Evolutionary conservation across 2,888 invertebrate genomes (phyloP).

Genomic region (Hipparchia sbordonii): DNA sequence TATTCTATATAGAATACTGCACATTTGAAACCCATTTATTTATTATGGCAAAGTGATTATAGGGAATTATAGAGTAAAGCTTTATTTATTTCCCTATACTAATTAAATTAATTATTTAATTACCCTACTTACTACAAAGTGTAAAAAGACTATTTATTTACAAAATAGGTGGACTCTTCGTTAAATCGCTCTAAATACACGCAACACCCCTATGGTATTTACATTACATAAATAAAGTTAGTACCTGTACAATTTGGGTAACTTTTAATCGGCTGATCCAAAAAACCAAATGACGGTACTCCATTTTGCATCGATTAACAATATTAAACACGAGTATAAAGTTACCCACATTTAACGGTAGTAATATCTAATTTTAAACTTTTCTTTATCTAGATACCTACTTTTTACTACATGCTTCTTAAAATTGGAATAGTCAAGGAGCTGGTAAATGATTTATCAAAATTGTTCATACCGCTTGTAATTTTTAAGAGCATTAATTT

Average conservation of each 20-base stretch:
- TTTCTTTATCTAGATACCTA: neutral
- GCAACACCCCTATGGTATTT: constrained; percentile 62
- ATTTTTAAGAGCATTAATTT: no score
- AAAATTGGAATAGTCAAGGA: neutral
- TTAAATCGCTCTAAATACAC: constrained; percentile 74
- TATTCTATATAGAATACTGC: constrained; percentile 9
- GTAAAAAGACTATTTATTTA: constrained; percentile 80
- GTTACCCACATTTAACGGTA: neutral
- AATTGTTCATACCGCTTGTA: neutral
- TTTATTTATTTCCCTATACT: constrained; percentile 58
- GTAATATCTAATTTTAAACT: neutral
- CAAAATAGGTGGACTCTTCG: constrained; percentile 83
- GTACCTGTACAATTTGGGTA: constrained; percentile 8
- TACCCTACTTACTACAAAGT: constrained; percentile 58
- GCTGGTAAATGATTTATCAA: neutral
- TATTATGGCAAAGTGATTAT: constrained; percentile 57
- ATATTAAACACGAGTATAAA: neutral
- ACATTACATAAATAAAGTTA: constrained; percentile 40
- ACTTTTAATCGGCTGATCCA: neutral
- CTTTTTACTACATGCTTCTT: constrained; percentile 12
- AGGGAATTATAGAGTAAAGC: constrained; percentile 67
- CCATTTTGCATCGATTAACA: neutral
- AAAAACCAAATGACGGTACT: neutral
- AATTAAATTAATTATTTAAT: constrained; percentile 42
- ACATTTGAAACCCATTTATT: constrained; percentile 34